Evolutionary conservation across 1,140 invertebrate species (phyloP), one percentile per base, ranked within the genome.

Genomic region (Anthonomus grandis): DNA sequence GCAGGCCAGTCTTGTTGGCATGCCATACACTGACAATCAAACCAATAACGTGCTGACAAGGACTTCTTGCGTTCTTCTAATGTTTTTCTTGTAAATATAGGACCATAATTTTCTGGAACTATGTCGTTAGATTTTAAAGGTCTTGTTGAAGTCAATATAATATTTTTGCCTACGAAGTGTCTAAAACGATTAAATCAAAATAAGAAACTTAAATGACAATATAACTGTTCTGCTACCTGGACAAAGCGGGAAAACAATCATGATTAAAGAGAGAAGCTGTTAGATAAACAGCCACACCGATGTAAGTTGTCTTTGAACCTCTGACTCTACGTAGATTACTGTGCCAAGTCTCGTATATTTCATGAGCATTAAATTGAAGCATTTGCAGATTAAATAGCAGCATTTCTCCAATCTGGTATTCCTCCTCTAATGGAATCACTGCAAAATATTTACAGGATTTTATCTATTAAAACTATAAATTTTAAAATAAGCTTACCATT

Each of bases 351-450:
- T 93, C 89, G 55, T 84, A 88, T n/a, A 94, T 83, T 74, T 93
- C 90, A 70, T 94, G 91, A 1, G 90, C 90, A 74, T 94, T 94
- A 74, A 92, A 95, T 62, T 93, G 91, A 2, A 93, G 71, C 41
- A 92, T 79, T 75, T 91, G 87, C 2, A 93, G 77, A 65, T 91
- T 81, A 25, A 82, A 80, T 1, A 91, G 71, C 13, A 94, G 70
- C 13, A 91, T 72, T 12, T 83, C 79, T 8, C 76, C 81, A 18
- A 87, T 78, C 34, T 76, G 72, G 18, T 77, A 69, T 66, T 86
- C 81, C 2, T 77, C 76, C 69, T 78, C 74, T 0, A 70, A 76
- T 13, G 70, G 79, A 70, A 70, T 71, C 5, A 71, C 70, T 71
- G 36, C 22, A 68, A 39, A 37, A 12, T 0, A 42, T 25, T 44